phyloP scores from a whole-genome alignment of 1,140 invertebrate genomes.

The Ooceraea biroi region DNA sequence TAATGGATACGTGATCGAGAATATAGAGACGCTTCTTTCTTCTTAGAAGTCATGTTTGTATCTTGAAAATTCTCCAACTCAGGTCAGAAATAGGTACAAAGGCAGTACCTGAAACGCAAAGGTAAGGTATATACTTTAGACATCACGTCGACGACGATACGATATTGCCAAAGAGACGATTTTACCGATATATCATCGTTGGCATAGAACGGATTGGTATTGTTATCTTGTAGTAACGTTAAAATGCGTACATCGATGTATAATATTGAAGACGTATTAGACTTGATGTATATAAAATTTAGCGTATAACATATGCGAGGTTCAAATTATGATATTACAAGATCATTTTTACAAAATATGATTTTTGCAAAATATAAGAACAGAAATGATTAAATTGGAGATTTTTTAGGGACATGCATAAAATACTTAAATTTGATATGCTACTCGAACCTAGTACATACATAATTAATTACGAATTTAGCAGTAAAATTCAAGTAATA shows the following conservation, averaged over 20 bases:
- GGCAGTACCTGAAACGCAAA: conserved; percentile 69
- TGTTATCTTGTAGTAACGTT: conserved; percentile 57
- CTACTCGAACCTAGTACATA: conserved; percentile 50
- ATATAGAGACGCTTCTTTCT: conserved; percentile 49
- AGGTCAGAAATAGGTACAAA: conserved; percentile 74
- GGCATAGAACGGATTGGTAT: conserved; percentile 29
- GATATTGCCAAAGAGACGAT: conserved; percentile 13
- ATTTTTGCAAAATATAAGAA: conserved; percentile 36
- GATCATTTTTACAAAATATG: conserved; percentile 33
- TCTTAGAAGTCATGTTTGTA: conserved; percentile 37
- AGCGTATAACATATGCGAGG: conserved; percentile 26
- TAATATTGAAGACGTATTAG: conserved; percentile 30
- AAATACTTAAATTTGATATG: conserved; percentile 47
- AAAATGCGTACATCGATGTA: conserved; percentile 53
- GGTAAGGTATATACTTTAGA: conserved; percentile 59
- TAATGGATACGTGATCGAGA: conserved; percentile 42
- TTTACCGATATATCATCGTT: conserved; percentile 30
- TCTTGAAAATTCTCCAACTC: conserved; percentile 64
- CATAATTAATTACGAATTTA: conserved; percentile 18
- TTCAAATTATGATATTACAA: neutral
- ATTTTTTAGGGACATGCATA: neutral
- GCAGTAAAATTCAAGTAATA: neutral
- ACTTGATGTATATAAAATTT: conserved; percentile 29
- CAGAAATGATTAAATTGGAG: conserved; percentile 15
- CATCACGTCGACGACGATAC: conserved; percentile 20